These are phyloP conservation scores for Daktulosphaira vitifoliae DNA, from an alignment of 1,140 invertebrate genomes.

Conservation along the genomic window DNA sequence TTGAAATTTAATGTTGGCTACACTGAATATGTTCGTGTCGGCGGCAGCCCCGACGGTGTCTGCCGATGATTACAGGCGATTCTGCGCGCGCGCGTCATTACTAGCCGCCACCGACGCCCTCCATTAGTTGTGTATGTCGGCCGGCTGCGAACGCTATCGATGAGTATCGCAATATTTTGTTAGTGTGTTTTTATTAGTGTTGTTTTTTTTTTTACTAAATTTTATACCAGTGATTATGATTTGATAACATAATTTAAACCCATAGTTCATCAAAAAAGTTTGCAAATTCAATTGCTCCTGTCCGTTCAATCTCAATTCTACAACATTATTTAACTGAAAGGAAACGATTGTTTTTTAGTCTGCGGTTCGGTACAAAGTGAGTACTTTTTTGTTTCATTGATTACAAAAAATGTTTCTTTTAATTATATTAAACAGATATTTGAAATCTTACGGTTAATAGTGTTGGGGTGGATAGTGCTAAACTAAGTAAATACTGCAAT, in stretches of 20 bases:
- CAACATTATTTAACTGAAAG: too few relatives aligned
- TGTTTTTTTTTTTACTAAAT: conserved; percentile 14
- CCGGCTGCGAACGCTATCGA: conserved; percentile 21
- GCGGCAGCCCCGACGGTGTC: conserved; percentile 4
- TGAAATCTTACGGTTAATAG: too few relatives aligned
- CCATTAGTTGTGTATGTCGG: conserved; percentile 31
- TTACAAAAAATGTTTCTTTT: too few relatives aligned
- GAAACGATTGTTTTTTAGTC: too few relatives aligned
- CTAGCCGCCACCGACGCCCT: conserved; percentile 19
- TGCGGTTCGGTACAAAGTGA: too few relatives aligned
- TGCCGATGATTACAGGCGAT: conserved; percentile 9
- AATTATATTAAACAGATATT: too few relatives aligned
- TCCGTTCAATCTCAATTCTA: too few relatives aligned
- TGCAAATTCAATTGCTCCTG: too few relatives aligned
- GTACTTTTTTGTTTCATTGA: too few relatives aligned
- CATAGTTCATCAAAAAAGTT: too few relatives aligned
- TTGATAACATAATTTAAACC: conserved; percentile 1
- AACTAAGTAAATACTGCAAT: too few relatives aligned
- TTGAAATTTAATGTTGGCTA: background rate
- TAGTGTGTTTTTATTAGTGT: background rate
- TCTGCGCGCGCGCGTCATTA: conserved; percentile 5
- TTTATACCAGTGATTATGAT: conserved; percentile 6
- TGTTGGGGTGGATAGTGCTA: too few relatives aligned
- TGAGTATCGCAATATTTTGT: background rate
- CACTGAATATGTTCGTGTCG: background rate